Evolutionary conservation across 2,888 invertebrate genomes (phyloP), one percentile per base, ranked within the genome.

Genomic region (Macropis europaea): DNA sequence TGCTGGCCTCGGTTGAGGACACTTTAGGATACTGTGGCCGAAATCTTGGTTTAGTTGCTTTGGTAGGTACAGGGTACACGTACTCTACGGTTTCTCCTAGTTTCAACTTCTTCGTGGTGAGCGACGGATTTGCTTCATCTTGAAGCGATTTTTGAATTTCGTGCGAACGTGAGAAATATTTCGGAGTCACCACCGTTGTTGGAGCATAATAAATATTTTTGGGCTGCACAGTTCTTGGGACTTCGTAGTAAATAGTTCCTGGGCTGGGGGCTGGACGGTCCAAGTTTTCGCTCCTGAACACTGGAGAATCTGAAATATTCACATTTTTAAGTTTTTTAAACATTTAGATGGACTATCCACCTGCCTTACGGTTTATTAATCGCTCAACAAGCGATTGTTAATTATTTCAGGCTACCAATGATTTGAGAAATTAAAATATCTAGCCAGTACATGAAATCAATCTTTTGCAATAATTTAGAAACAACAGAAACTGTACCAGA

Each of bases 231-330:
- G 6, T 15, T 5, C 42, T 34, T 13, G 70, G 34, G 2, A 63
- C 53, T n/a, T 73, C 64, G 40, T 71, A 45, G 13, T 56, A 70
- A 0, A 38, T 6, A 4, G 32, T 26, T 9, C 24, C 17, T 1
- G 11, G 7, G 1, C 26, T 22, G 1, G 40, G 11, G 1, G 50
- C 2, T 0, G 6, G 6, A 3, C 9, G 7, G 2, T 15, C n/a
- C 6, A 26, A 17, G 3, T 26, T 43, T 2, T 59, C n/a, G 1
- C 24, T 59, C 2, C 6, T 26, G 11, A 17, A 6, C 2, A 6
- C 19, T 5, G 7, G 2, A 0, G 48, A 9, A 9, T 50, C 60
- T 69, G 13, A 17, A 40, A 56, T 11, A 13, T 3, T 26, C 7
- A 6, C 1, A n/a, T 17, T 24, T 38, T 40, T 1, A 1, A 17